Evolutionary conservation across 2,888 invertebrate species (phyloP).

Genomic region (Nycteola revayana): DNA sequence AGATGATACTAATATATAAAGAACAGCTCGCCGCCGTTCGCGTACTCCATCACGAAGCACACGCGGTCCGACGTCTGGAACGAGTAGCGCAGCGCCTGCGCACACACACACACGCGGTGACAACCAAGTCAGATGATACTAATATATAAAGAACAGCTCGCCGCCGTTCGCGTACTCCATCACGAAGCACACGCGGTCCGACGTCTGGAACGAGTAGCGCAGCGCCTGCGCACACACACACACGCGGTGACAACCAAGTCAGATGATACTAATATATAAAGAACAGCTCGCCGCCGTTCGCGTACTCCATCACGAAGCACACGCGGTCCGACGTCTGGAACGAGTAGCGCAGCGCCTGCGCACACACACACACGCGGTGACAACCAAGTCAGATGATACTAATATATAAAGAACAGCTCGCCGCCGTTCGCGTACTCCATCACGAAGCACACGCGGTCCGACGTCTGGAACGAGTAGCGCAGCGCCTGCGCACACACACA

Average conservation of each 20-base stretch:
- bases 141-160: slow-evolving; percentile 99
- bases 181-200: slow-evolving; percentile 98
- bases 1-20: no score
- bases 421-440: no score
- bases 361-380: neutral
- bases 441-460: no score
- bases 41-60: slow-evolving; percentile 99
- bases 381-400: no score
- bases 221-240: slow-evolving; percentile 86
- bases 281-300: no score
- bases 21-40: slow-evolving; percentile 99
- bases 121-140: no score
- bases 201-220: slow-evolving; percentile 99
- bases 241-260: no score
- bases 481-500: slow-evolving; percentile 86
- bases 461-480: slow-evolving; percentile 99
- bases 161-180: slow-evolving; percentile 99
- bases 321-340: no score
- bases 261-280: no score
- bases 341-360: slow-evolving; percentile 97
- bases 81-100: slow-evolving; percentile 97
- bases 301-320: no score
- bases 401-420: no score
- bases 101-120: neutral
- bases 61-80: slow-evolving; percentile 99